These are phyloP conservation scores for Loxodonta africana DNA, from an alignment of 2,113 vertebrate genomes.

Conservation along the genomic window DNA sequence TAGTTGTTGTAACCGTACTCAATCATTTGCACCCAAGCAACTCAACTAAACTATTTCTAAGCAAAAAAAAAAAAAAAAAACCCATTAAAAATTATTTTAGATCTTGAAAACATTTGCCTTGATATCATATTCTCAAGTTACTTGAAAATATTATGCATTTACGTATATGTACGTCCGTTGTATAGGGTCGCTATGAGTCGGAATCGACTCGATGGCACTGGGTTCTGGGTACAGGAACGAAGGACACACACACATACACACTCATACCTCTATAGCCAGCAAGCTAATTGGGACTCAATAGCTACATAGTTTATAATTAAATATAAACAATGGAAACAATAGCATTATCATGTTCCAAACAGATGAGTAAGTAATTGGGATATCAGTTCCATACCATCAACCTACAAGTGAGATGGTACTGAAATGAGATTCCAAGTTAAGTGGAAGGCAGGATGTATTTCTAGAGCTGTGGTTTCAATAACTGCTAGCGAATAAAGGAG, in stretches of 20 bases:
- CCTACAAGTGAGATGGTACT: neutral
- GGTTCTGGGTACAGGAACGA: neutral
- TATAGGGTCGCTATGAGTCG: too few relatives aligned
- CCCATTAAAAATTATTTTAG: constrained; percentile 71
- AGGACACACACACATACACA: neutral
- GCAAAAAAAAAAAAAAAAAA: constrained; percentile 68
- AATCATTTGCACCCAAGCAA: constrained; percentile 79
- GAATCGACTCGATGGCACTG: too few relatives aligned
- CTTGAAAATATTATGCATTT: constrained; percentile 54
- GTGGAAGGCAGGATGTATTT: neutral
- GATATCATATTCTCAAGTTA: constrained; percentile 62
- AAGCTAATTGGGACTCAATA: constrained; percentile 21
- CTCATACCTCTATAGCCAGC: neutral
- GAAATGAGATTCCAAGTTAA: neutral
- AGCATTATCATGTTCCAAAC: neutral
- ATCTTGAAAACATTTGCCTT: constrained; percentile 61
- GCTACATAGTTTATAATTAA: neutral
- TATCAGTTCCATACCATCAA: neutral
- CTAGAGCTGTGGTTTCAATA: neutral
- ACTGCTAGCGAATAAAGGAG: neutral
- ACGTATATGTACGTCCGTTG: neutral
- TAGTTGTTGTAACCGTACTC: constrained; percentile 76
- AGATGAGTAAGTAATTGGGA: neutral
- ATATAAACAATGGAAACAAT: neutral
- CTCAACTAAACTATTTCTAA: constrained; percentile 76